A percentile compares a stretch with the other conserved stretches of the same genome.
These are phyloP conservation scores for Lutjanus argentimaculatus DNA, from an alignment of 2,797 vertebrate genomes.

Conservation along the genomic window DNA sequence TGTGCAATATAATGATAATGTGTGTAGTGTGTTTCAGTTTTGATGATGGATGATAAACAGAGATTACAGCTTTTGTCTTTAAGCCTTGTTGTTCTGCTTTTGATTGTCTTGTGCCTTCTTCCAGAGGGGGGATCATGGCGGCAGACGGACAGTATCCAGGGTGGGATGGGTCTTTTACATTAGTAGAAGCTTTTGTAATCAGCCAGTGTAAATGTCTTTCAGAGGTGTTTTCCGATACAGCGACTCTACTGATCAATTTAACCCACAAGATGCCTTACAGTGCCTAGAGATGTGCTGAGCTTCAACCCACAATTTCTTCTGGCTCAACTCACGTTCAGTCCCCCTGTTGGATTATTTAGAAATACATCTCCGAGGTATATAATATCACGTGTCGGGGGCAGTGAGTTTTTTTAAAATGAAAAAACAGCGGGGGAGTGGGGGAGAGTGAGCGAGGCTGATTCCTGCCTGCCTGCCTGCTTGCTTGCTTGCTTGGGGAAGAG, in stretches of 20 bases:
- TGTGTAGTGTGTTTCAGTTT: too few species aligned
- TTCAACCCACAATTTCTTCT: slow-evolving; percentile 5
- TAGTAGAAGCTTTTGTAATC: too few species aligned
- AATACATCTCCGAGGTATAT: slow-evolving; percentile 28
- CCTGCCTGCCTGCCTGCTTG: too few species aligned
- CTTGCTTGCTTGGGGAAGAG: slow-evolving; percentile 27
- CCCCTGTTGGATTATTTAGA: slow-evolving; percentile 30
- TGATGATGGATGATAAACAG: too few species aligned
- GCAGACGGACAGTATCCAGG: too few species aligned
- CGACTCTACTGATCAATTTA: slow-evolving; percentile 20
- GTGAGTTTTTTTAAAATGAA: slow-evolving; percentile 43
- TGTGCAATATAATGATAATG: too few species aligned
- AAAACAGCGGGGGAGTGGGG: slow-evolving; percentile 38
- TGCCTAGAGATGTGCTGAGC: not conserved
- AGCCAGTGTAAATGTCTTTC: too few species aligned
- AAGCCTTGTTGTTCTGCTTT: too few species aligned
- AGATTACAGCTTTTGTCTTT: too few species aligned
- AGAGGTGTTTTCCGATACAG: not conserved
- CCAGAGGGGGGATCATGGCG: too few species aligned
- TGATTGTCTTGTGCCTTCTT: too few species aligned
- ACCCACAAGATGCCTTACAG: slow-evolving; percentile 1
- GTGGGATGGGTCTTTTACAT: too few species aligned
- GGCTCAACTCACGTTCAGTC: slow-evolving; percentile 10
- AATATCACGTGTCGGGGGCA: slow-evolving; percentile 12
- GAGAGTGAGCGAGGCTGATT: slow-evolving; percentile 8